Evolutionary conservation across 2,113 vertebrate species (phyloP).

Genomic region (Loxodonta africana): DNA sequence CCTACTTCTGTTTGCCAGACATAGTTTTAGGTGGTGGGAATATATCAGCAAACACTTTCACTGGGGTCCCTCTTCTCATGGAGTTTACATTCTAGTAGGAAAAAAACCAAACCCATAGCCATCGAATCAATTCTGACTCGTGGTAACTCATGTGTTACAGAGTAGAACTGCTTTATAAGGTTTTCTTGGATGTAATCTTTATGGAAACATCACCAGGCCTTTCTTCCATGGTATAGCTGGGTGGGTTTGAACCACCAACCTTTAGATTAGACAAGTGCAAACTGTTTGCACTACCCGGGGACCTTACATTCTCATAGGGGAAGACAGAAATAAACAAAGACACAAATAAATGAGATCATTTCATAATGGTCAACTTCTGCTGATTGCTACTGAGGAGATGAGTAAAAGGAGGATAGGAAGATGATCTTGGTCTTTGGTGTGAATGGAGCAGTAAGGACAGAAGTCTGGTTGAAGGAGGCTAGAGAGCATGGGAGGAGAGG

Average conservation of each 20-base stretch:
- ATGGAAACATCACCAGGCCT: too few species aligned
- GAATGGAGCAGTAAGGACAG: background rate
- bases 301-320: background rate
- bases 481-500: background rate
- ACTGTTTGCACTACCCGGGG: too few species aligned
- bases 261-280: too few species aligned
- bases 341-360: background rate
- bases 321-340: slow-evolving; percentile 1
- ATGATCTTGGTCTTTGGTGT: slow-evolving; percentile 9
- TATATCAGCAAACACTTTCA: background rate
- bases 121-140: too few species aligned
- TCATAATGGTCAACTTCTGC: background rate
- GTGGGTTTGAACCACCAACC: too few species aligned
- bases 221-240: too few species aligned
- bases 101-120: too few species aligned
- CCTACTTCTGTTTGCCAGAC: background rate
- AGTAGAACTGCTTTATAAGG: too few species aligned
- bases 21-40: background rate
- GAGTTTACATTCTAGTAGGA: slow-evolving; percentile 1
- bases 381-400: background rate
- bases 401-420: background rate
- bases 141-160: too few species aligned
- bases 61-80: background rate
- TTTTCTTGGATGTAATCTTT: too few species aligned
- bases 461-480: slow-evolving; percentile 4